A percentile compares a stretch with the other conserved stretches of the same genome.
phyloP scores from a whole-genome alignment of 2,113 vertebrate genomes.

The Elephas maximus region DNA sequence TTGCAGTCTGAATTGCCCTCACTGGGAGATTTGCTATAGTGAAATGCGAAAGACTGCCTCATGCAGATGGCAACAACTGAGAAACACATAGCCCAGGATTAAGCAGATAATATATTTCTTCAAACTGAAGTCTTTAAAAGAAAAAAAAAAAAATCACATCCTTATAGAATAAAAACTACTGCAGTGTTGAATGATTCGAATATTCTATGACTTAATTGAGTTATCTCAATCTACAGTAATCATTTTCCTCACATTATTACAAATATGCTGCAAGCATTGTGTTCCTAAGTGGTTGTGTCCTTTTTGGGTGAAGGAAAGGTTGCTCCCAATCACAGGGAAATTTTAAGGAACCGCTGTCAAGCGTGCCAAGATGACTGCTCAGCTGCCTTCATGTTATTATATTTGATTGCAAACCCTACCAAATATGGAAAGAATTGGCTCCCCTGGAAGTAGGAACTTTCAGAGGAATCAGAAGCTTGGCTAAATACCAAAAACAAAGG shows the following conservation, averaged over 20 bases:
- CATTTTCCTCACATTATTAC: constrained; percentile 30
- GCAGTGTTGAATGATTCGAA: constrained; percentile 26
- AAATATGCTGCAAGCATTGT: background rate
- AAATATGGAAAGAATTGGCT: constrained; percentile 20
- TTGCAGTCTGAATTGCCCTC: background rate
- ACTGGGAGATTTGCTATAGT: background rate
- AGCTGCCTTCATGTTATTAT: background rate
- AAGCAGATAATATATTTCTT: background rate
- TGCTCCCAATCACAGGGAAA: background rate
- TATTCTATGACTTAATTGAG: constrained; percentile 24
- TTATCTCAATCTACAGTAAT: constrained; percentile 51
- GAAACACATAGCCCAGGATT: background rate
- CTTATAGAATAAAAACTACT: background rate
- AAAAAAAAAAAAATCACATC: background rate
- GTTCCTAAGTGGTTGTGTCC: background rate
- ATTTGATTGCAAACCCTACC: background rate
- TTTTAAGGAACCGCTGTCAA: background rate
- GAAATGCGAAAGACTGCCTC: background rate
- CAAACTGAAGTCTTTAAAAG: constrained; percentile 13
- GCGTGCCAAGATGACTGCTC: background rate
- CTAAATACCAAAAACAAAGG: constrained; percentile 30
- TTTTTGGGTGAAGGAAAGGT: constrained; percentile 22
- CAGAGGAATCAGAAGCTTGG: background rate
- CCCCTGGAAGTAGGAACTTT: constrained; percentile 18
- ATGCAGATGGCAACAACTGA: background rate